Base-by-base conservation (phyloP, 2,113 vertebrate genomes). In the Calypte anna region DNA sequence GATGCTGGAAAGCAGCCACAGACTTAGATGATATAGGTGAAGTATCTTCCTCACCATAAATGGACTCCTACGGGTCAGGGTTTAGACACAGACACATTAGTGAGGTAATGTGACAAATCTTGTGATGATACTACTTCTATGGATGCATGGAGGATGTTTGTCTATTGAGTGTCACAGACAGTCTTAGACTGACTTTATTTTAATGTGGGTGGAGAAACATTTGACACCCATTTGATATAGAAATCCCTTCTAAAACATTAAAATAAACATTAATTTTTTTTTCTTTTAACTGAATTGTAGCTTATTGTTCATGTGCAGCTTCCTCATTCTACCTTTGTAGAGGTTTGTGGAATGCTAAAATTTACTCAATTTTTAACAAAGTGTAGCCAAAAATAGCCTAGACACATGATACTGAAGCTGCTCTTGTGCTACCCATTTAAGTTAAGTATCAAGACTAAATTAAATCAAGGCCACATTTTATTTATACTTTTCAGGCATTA, bases 401-500 rank as follows among this genome's bases (percentile, higher is more conserved):
- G 98, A 98, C 82, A 98, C 76, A 97, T 82, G 97, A 98, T 97
- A 96, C 95, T 87, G 82, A 95, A 91, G 93, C 86, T 95, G 92
- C 87, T 97, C 96, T 97, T 97, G 98, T 97, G 97, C 97, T 98
- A 96, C 96, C 96, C 97, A 98, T 98, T 98, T 98, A 97, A 98
- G 94, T 97, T 98, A 97, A 97, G 97, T 97, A 98, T 97, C 97
- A 97, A 97, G 96, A 96, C 96, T 97, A 98, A 98, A 98, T 98
- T 98, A 98, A 98, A 98, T 98, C 97, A 98, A 98, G 97, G 92
- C 98, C 98, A 98, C 95, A 97, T 98, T 98, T 97, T 98, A 98
- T 98, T 98, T 98, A 98, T 98, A 98, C 97, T 97, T 98, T 98
- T 98, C 97, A 98, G 98, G 98, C 98, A 98, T 98, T 98, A 98